Conservation (phyloP, 2,888 invertebrate genomes). For the Drosophila testacea region DNA sequence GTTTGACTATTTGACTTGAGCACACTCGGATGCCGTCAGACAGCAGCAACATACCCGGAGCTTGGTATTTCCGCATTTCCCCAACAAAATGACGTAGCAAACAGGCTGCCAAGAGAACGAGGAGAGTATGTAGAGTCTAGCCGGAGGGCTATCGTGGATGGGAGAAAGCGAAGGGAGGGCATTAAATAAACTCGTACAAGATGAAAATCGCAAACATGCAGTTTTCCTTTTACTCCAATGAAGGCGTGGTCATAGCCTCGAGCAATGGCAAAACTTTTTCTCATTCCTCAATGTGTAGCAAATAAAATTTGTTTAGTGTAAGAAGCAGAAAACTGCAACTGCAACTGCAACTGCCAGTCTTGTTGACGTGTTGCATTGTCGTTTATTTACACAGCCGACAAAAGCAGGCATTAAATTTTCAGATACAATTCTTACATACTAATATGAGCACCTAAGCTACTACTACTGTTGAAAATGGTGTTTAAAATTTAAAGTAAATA, state of each 20-base stretch:
- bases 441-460: background rate
- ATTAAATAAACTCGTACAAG: slow-evolving; percentile 74
- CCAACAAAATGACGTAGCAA: slow-evolving; percentile 56
- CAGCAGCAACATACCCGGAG: slow-evolving; percentile 33
- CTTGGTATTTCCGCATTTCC: slow-evolving; percentile 31
- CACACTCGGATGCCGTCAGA: slow-evolving; percentile 56
- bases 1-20: slow-evolving; percentile 80
- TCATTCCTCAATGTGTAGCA: slow-evolving; percentile 54
- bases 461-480: background rate
- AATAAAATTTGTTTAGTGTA: slow-evolving; percentile 74
- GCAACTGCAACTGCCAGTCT: slow-evolving; percentile 27
- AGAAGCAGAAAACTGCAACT: slow-evolving; percentile 60
- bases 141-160: background rate
- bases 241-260: slow-evolving; percentile 31
- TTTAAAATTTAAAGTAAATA: background rate
- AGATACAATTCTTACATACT: slow-evolving; percentile 11
- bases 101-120: slow-evolving; percentile 48
- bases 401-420: slow-evolving; percentile 45
- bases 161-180: slow-evolving; percentile 7
- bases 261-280: slow-evolving; percentile 65
- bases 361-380: slow-evolving; percentile 64
- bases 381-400: slow-evolving; percentile 53
- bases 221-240: slow-evolving; percentile 32
- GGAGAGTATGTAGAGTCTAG: slow-evolving; percentile 13
- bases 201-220: slow-evolving; percentile 73